Evolutionary conservation across 2,888 invertebrate genomes (phyloP).

Genomic region (Stegana nigrithorax): DNA sequence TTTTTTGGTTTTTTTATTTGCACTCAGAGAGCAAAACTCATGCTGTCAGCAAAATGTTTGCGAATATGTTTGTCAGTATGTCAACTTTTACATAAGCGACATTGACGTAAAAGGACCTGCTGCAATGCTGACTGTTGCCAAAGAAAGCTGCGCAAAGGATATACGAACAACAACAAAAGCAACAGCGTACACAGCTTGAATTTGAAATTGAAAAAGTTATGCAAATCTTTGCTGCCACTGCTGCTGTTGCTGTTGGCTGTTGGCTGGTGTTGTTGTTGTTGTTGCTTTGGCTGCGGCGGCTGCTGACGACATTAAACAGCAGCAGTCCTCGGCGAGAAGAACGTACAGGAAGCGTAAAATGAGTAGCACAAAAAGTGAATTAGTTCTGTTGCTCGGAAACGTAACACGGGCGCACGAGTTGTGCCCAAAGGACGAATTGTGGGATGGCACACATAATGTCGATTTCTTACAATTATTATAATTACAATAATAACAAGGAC

Average conservation of each 20-base stretch:
- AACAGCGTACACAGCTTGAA: constrained; percentile 58
- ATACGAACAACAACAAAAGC: constrained; percentile 42
- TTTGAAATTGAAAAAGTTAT: constrained; percentile 59
- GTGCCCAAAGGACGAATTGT: constrained; percentile 2
- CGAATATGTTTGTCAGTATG: background rate
- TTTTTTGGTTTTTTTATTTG: no score
- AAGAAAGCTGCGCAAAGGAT: background rate
- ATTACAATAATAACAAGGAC: constrained; percentile 48
- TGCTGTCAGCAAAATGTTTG: constrained; percentile 16
- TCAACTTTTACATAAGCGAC: constrained; percentile 48
- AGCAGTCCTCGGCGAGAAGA: constrained; percentile 37
- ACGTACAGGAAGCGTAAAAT: constrained; percentile 44
- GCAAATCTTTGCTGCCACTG: constrained; percentile 45
- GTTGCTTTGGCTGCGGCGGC: no score
- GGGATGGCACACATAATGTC: constrained; percentile 40
- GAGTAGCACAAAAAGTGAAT: constrained; percentile 47
- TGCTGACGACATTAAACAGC: background rate
- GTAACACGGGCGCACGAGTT: constrained; percentile 27
- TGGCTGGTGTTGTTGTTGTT: no score
- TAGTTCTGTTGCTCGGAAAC: constrained; percentile 44
- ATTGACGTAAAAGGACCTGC: constrained; percentile 50
- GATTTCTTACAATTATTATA: constrained; percentile 56
- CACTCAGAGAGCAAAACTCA: constrained; percentile 5
- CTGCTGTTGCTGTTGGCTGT: constrained; percentile 26
- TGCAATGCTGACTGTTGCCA: constrained; percentile 2